Conservation (phyloP, 2,113 vertebrate genomes). For the Epinephelus lanceolatus region DNA sequence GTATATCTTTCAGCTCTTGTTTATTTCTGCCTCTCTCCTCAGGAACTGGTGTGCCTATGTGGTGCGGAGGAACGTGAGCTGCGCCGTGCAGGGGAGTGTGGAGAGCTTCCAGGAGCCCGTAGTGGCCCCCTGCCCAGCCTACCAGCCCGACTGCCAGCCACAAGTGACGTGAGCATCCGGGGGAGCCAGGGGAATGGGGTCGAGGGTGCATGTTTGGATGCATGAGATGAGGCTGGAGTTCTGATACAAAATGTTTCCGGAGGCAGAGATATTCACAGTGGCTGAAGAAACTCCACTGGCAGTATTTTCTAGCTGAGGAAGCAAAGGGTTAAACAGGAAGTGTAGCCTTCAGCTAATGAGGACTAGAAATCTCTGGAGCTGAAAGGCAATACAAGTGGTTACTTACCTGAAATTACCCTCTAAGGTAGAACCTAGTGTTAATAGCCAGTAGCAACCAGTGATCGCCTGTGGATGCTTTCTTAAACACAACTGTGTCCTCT, state of each 20-base stretch:
- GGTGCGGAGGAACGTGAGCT: constrained; percentile 95
- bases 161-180: constrained; percentile 83
- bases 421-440: not conserved
- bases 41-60: constrained; percentile 99
- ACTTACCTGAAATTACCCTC: not conserved
- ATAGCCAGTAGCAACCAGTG: not conserved
- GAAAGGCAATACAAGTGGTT: not conserved
- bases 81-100: constrained; percentile 91
- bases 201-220: constrained; percentile 44
- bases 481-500: not conserved
- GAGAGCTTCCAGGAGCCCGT: constrained; percentile 92
- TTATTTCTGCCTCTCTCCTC: constrained; percentile 40
- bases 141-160: constrained; percentile 88
- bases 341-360: not conserved
- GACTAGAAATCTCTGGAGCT: not conserved
- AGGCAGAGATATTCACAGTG: constrained; percentile 22
- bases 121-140: constrained; percentile 88
- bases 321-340: constrained; percentile 2
- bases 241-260: constrained; percentile 42
- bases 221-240: constrained; percentile 31
- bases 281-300: constrained; percentile 10
- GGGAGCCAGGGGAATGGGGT: constrained; percentile 45
- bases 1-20: not conserved
- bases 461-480: not conserved
- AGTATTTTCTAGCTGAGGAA: constrained; percentile 8